These are phyloP conservation scores for Eulemur mongoz DNA, from an alignment of 2,797 vertebrate genomes.

Conservation along the genomic window DNA sequence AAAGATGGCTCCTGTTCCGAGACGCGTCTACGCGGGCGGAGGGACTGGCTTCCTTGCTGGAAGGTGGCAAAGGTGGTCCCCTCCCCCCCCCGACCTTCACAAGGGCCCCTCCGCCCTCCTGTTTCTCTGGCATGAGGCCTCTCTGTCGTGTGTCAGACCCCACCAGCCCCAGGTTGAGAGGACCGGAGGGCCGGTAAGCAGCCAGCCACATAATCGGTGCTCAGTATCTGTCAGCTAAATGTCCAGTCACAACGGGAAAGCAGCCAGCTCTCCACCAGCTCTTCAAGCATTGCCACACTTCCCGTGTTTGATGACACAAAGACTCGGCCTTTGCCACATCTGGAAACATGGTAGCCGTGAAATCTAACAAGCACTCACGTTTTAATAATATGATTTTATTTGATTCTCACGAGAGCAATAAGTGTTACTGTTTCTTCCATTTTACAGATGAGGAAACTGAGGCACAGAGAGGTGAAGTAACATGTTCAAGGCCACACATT, in stretches of 20 bases:
- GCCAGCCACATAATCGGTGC: background rate
- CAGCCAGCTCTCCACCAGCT: accelerated
- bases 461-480: background rate
- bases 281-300: background rate
- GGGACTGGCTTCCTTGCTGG: background rate
- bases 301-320: background rate
- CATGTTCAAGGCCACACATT: accelerated
- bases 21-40: accelerated
- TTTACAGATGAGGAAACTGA: background rate
- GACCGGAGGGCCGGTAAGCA: background rate
- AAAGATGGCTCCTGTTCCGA: background rate
- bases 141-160: background rate
- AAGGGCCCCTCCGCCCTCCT: accelerated
- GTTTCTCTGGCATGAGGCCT: background rate
- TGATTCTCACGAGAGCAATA: background rate
- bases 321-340: background rate
- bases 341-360: background rate
- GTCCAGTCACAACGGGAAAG: background rate
- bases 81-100: background rate
- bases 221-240: background rate
- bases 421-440: background rate
- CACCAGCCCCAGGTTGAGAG: background rate
- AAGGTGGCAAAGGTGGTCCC: background rate
- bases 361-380: background rate
- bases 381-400: background rate